Percentiles rank a stretch among this genome's conserved stretches.
Conservation (phyloP, 2,797 vertebrate genomes). For the Rhadinocentrus ornatus region DNA sequence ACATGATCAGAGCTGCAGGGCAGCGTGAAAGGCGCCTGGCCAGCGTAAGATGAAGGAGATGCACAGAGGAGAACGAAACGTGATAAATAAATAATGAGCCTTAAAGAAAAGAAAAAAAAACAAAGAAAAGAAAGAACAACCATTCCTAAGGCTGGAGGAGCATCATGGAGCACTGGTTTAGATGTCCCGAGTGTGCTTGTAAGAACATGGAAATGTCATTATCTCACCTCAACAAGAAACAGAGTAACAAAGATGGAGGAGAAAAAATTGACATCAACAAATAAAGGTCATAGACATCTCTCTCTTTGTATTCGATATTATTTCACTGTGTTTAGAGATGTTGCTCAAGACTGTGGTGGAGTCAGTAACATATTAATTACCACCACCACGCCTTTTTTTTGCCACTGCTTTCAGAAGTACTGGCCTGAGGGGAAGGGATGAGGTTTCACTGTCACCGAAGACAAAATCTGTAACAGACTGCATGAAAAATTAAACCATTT, state of each 20-base stretch:
- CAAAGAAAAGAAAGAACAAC: slow-evolving; percentile 8
- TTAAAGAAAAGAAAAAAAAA: not conserved
- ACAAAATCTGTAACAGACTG: not conserved
- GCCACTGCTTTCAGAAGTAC: slow-evolving; percentile 4
- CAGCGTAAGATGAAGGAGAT: slow-evolving; percentile 40
- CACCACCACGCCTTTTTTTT: not conserved
- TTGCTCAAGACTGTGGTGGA: slow-evolving; percentile 18
- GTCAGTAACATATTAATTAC: not conserved
- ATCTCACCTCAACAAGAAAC: slow-evolving; percentile 11
- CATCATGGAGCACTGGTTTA: slow-evolving; percentile 13
- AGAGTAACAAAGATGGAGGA: not conserved
- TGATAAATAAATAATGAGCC: slow-evolving; percentile 63
- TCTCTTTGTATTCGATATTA: not conserved
- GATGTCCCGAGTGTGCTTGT: slow-evolving; percentile 1
- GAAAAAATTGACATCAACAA: not conserved
- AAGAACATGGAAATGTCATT: not conserved
- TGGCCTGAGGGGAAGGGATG: slow-evolving; percentile 21
- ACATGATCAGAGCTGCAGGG: slow-evolving; percentile 47
- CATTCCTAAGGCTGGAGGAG: slow-evolving; percentile 19
- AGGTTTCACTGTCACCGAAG: slow-evolving; percentile 18
- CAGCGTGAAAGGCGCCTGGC: not conserved
- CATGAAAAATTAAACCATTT: not conserved
- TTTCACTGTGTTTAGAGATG: not conserved
- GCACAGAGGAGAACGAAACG: slow-evolving; percentile 37
- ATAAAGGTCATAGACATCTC: not conserved